Conservation (phyloP, 1,140 invertebrate genomes). For the silkworm (Bombyx mori) region DNA sequence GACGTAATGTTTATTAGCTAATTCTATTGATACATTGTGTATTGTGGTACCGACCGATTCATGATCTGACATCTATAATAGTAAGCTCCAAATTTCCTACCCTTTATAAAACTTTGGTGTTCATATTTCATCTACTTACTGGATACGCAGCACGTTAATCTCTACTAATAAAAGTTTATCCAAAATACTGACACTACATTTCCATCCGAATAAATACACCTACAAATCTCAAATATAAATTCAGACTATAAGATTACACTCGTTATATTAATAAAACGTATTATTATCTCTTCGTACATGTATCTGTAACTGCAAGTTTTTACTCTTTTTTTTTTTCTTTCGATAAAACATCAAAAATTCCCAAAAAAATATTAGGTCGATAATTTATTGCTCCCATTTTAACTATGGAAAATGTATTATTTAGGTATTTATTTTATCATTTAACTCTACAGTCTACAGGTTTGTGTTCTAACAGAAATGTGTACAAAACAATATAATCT, state of each 20-base stretch:
- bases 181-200: conserved; percentile 60
- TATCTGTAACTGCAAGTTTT: conserved; percentile 8
- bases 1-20: conserved; percentile 33
- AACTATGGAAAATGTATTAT: conserved; percentile 25
- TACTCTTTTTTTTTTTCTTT: neutral
- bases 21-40: conserved; percentile 29
- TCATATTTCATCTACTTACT: conserved; percentile 53
- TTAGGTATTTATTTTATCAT: neutral
- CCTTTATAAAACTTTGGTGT: conserved; percentile 61
- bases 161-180: conserved; percentile 49
- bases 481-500: conserved; percentile 51
- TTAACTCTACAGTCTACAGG: neutral
- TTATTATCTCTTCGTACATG: conserved; percentile 25
- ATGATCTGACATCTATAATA: conserved; percentile 10
- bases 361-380: conserved; percentile 60
- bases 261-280: conserved; percentile 22
- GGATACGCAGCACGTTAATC: conserved; percentile 41
- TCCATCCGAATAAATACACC: conserved; percentile 54
- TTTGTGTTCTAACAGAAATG: conserved; percentile 14
- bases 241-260: conserved; percentile 34
- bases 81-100: conserved; percentile 54
- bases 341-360: conserved; percentile 23
- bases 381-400: conserved; percentile 53
- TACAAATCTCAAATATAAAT: conserved; percentile 53
- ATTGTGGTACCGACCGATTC: conserved; percentile 5